Base-by-base conservation (phyloP, 2,888 invertebrate species). In the Lutraria lutraria region DNA sequence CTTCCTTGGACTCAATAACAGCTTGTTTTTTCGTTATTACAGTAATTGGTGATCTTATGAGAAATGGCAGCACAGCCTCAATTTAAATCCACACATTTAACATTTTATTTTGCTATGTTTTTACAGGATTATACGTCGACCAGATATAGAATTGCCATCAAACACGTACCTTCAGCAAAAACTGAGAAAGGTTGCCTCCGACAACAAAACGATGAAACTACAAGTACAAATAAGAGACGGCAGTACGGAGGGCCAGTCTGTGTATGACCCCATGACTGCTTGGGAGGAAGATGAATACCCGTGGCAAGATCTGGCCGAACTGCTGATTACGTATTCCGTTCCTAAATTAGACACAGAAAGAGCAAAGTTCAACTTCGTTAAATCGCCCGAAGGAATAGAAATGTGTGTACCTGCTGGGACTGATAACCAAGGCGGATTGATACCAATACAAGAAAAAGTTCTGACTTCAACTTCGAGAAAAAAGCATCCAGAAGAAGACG, bases 241-340 rank as follows among this genome's bases (percentile, higher is more conserved):
- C 43, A 60, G 52, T 13, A 72, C 54, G 1, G 68, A 79, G 12
- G 43, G 63, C 4, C 53, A 81, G 3, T 25, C 86, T 8, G 29
- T 81, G 12, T 56, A 89, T 34, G 91, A 89, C 29, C 90, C 92
- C 13, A 53, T 81, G 16, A 31, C 56, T 3, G 76, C 34, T 43
- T 92, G 92, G 92, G 90, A 91, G 19, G 92, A 92, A 21, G 43
- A 29, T 31, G 87, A 88, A 2, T 89, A 79, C 81, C 92, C 89
- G 0, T 92, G 92, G 92, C 79, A 72, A 21, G 87, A 92, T 16
- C 43, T 92, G 0, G 85, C 92, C 3, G 88, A 87, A 52, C 6
- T 92, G 13, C 29, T 87, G 29, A 29, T 90, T 13, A 89, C 92
- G 13, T 91, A 89, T 81, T 83, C 83, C 2, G 92, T 92, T 13